Conservation (phyloP, 2,113 vertebrate species). For the Phylloscopus trochiloides region DNA sequence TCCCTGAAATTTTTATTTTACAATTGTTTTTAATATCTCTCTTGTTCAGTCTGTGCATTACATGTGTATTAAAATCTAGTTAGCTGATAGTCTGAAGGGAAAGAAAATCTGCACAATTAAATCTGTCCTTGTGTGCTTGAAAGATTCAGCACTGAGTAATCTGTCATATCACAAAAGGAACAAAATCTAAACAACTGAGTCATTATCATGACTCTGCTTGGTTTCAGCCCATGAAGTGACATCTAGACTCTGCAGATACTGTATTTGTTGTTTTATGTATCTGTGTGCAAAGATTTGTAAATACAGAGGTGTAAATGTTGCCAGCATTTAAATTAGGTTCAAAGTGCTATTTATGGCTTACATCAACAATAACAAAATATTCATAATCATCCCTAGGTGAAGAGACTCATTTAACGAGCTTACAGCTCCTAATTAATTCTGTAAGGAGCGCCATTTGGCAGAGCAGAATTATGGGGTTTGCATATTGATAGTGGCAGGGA, state of each 20-base stretch:
- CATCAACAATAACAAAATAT: constrained; percentile 39
- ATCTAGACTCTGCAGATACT: background rate
- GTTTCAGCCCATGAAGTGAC: background rate
- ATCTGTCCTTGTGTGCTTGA: background rate
- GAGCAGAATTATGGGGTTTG: constrained; percentile 68
- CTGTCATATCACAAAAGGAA: background rate
- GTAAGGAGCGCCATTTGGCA: constrained; percentile 62
- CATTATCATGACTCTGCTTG: background rate
- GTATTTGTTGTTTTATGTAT: constrained; percentile 38
- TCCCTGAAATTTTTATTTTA: background rate
- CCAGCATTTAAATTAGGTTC: constrained; percentile 63
- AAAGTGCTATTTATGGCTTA: constrained; percentile 50
- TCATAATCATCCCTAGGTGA: constrained; percentile 66
- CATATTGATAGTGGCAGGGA: constrained; percentile 70
- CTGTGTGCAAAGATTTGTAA: constrained; percentile 32
- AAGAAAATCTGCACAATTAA: background rate
- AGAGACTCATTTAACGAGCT: constrained; percentile 68
- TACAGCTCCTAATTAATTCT: constrained; percentile 75
- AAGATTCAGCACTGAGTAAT: background rate
- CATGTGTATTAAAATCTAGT: background rate
- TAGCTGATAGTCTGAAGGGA: background rate
- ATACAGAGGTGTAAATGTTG: constrained; percentile 40
- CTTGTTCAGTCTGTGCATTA: background rate
- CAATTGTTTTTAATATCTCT: background rate
- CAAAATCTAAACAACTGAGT: constrained; percentile 36